Evolutionary conservation across 2,113 vertebrate species (phyloP).

Genomic region (Pelobates fuscus): DNA sequence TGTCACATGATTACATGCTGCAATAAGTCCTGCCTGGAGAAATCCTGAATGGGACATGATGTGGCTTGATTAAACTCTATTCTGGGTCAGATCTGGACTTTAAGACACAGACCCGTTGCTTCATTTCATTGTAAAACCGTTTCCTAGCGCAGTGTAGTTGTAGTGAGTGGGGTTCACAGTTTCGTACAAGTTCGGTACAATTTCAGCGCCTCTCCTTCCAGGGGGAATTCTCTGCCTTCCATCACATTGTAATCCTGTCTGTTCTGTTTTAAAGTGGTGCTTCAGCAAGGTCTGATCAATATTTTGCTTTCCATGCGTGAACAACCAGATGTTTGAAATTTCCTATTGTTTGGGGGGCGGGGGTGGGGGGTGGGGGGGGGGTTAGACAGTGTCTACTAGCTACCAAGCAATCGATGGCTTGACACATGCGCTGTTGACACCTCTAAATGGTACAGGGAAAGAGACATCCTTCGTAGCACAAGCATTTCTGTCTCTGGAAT

Average conservation of each 20-base stretch:
- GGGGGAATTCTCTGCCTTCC: slow-evolving; percentile 63
- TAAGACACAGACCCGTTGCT: not conserved
- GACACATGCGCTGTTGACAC: slow-evolving; percentile 68
- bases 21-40: too few relatives aligned
- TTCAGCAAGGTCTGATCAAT: slow-evolving; percentile 88
- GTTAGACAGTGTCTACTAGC: slow-evolving; percentile 71
- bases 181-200: not conserved
- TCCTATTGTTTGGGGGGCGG: slow-evolving; percentile 76
- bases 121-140: not conserved
- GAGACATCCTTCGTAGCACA: slow-evolving; percentile 59
- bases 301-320: slow-evolving; percentile 94
- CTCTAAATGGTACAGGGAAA: slow-evolving; percentile 61
- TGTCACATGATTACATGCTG: too few relatives aligned
- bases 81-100: too few relatives aligned
- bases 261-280: slow-evolving; percentile 72
- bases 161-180: rapidly evolving
- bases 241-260: slow-evolving; percentile 67
- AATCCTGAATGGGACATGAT: too few relatives aligned
- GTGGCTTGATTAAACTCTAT: too few relatives aligned
- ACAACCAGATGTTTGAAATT: slow-evolving; percentile 95
- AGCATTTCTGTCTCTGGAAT: slow-evolving; percentile 42
- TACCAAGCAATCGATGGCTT: slow-evolving; percentile 87
- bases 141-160: not conserved
- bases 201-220: slow-evolving; percentile 49
- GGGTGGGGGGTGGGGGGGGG: too few relatives aligned